Evolutionary conservation across 2,797 vertebrate species (phyloP).

Genomic region (Chloroceryle inda): DNA sequence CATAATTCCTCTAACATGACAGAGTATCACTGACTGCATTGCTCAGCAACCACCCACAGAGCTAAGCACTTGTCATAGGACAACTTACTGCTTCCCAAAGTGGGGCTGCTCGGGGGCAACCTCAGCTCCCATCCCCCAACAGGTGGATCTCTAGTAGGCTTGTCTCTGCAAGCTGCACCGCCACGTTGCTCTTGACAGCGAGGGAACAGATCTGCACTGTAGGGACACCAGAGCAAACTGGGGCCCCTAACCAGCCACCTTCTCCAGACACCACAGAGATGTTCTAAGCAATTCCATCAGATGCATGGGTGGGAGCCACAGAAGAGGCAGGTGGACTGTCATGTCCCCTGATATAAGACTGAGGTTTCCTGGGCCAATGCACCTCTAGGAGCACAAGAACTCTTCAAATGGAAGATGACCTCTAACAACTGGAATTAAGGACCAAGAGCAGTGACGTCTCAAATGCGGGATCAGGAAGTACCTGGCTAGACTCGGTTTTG

Average conservation of each 20-base stretch:
- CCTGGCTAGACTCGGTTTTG: not conserved
- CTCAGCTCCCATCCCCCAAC: not conserved
- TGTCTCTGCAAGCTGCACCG: not conserved
- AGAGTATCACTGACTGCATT: not conserved
- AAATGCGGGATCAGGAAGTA: not conserved
- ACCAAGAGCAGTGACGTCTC: not conserved
- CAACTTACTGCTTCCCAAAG: not conserved
- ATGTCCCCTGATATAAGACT: not conserved
- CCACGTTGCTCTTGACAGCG: rapidly evolving
- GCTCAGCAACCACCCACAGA: not conserved
- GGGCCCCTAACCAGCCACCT: not conserved
- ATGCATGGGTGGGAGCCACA: not conserved
- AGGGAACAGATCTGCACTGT: not conserved
- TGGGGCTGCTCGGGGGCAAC: not conserved
- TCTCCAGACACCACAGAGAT: not conserved
- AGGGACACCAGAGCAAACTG: not conserved
- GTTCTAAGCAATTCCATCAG: not conserved
- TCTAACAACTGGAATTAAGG: not conserved
- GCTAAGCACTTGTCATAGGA: not conserved
- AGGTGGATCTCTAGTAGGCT: rapidly evolving
- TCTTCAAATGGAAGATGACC: rapidly evolving
- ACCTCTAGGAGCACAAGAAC: not conserved
- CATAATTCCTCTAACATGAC: not conserved
- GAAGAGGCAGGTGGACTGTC: not conserved
- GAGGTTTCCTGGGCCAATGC: not conserved